Evolutionary conservation across 2,113 vertebrate species (phyloP).

Genomic region (Bagarius yarrelli): DNA sequence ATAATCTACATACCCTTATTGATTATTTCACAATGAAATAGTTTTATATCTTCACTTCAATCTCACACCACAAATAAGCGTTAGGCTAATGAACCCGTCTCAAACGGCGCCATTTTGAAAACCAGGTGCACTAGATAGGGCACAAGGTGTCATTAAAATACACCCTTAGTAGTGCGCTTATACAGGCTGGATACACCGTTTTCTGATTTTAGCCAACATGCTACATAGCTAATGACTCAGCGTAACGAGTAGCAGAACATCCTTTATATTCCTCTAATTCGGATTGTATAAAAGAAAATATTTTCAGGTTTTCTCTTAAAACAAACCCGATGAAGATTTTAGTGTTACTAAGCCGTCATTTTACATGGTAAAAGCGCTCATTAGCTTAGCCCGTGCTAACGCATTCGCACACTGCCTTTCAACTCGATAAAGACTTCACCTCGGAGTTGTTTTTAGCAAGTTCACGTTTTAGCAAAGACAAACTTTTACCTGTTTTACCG

Average conservation of each 20-base stretch:
- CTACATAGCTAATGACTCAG: constrained; percentile 75
- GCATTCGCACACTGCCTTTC: background rate
- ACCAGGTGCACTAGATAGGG: background rate
- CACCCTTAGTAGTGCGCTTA: background rate
- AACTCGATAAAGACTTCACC: background rate
- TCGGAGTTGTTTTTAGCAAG: background rate
- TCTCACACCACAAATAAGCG: too few relatives aligned
- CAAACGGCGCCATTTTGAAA: background rate
- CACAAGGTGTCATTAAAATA: accelerated
- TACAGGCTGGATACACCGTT: background rate
- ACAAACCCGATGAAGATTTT: background rate
- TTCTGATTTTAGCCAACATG: constrained; percentile 33
- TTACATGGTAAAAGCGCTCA: background rate
- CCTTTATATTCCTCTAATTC: background rate
- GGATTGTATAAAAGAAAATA: background rate
- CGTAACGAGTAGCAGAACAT: constrained; percentile 45
- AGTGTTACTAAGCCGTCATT: background rate
- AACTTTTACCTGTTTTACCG: constrained; percentile 66
- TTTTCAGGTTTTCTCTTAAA: background rate
- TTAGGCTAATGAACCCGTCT: background rate
- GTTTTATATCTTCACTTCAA: too few relatives aligned
- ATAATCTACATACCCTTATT: too few relatives aligned
- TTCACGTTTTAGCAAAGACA: background rate
- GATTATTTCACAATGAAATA: too few relatives aligned
- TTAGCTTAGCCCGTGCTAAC: constrained; percentile 16